Percentiles rank a stretch among this genome's conserved stretches.
These are phyloP conservation scores for Reticulitermes speratus DNA, from an alignment of 1,140 invertebrate genomes.

Conservation along the genomic window DNA sequence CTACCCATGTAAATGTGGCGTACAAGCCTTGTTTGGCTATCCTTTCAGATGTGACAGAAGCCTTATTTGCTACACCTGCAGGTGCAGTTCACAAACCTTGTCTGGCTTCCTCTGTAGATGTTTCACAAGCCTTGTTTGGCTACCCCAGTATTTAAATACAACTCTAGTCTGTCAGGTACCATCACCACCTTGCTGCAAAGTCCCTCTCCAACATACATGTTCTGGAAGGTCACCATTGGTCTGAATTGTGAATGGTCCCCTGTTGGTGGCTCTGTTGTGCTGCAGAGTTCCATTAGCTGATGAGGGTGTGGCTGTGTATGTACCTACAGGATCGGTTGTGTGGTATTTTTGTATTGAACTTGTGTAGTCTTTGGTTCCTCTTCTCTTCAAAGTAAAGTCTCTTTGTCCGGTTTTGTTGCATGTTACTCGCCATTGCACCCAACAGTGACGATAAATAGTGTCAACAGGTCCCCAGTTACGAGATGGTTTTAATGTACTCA, in stretches of 20 bases:
- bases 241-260: slow-evolving; percentile 25
- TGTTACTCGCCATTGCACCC: slow-evolving; percentile 31
- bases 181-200: neutral
- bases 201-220: slow-evolving; percentile 29
- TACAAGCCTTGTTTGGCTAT: too few species aligned
- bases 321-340: neutral
- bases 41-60: too few species aligned
- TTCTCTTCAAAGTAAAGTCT: slow-evolving; percentile 58
- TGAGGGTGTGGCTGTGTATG: neutral
- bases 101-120: too few species aligned
- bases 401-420: slow-evolving; percentile 49
- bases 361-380: slow-evolving; percentile 60
- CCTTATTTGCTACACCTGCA: too few species aligned
- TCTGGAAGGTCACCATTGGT: neutral
- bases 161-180: neutral
- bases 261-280: neutral
- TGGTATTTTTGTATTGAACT: slow-evolving; percentile 48
- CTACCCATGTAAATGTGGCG: too few species aligned
- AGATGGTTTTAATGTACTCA: slow-evolving; percentile 56
- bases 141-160: neutral
- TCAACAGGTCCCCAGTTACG: slow-evolving; percentile 62
- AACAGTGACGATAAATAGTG: slow-evolving; percentile 49
- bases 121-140: too few species aligned
- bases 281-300: neutral
- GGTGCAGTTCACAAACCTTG: too few species aligned